These are phyloP conservation scores for Puffinus mauretanicus DNA, from an alignment of 2,113 vertebrate species.

Conservation along the genomic window DNA sequence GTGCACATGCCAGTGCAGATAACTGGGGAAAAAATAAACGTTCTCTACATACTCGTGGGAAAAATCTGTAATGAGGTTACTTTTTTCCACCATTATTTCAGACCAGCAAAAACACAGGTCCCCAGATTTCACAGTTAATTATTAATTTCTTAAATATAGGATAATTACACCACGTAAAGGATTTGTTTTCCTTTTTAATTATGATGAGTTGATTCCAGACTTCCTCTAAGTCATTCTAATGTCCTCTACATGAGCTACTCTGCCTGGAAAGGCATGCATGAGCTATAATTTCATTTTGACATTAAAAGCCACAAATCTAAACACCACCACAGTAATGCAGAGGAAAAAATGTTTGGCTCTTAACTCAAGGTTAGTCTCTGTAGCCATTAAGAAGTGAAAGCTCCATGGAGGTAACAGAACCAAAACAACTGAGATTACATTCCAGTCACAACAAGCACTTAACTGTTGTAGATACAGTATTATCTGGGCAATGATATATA, in stretches of 20 bases:
- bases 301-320: slow-evolving; percentile 59
- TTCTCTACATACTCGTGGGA: background rate
- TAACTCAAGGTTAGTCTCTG: slow-evolving; percentile 18
- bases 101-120: background rate
- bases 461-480: background rate
- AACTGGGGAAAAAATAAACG: background rate
- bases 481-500: background rate
- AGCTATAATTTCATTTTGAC: slow-evolving; percentile 38
- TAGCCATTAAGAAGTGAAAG: slow-evolving; percentile 36
- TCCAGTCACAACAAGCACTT: slow-evolving; percentile 35
- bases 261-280: slow-evolving; percentile 3
- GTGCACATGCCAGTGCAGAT: background rate
- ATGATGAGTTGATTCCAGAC: background rate
- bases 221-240: slow-evolving; percentile 8
- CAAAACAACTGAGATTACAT: slow-evolving; percentile 32
- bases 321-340: background rate
- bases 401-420: background rate
- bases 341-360: slow-evolving; percentile 18
- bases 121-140: background rate
- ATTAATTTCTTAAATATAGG: background rate
- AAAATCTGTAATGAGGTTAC: background rate
- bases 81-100: background rate
- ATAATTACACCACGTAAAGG: background rate
- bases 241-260: background rate
- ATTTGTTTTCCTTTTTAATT: slow-evolving; percentile 2